Conservation (phyloP, 2,113 vertebrate genomes). For the Engraulis encrasicolus region DNA sequence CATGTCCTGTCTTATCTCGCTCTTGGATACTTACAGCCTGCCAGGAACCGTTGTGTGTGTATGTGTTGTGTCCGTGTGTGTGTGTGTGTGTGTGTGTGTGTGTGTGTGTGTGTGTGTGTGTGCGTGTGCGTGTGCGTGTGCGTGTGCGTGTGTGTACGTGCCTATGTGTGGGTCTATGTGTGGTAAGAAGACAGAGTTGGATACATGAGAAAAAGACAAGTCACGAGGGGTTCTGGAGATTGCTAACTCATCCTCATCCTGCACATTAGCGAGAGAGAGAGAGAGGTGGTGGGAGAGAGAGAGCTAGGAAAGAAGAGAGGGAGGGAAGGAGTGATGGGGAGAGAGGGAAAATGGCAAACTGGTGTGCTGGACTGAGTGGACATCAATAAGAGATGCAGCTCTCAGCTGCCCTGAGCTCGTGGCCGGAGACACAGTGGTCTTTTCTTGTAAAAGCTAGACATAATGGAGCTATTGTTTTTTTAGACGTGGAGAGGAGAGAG, state of each 20-base stretch:
- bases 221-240: neutral
- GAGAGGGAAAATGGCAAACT: neutral
- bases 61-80: too few species aligned
- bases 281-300: neutral
- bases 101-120: neutral
- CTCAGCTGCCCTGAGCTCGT: slow-evolving; percentile 33
- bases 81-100: neutral
- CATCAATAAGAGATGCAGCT: slow-evolving; percentile 39
- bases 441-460: neutral
- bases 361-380: neutral
- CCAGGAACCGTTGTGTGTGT: neutral
- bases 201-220: neutral
- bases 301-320: neutral
- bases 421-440: slow-evolving; percentile 9
- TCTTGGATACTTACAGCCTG: slow-evolving; percentile 27
- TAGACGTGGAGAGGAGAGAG: neutral
- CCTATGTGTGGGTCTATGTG: neutral
- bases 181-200: neutral
- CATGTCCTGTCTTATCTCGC: slow-evolving; percentile 36
- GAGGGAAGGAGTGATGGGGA: neutral
- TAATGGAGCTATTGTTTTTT: slow-evolving; percentile 27
- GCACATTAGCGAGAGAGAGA: neutral
- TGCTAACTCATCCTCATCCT: neutral
- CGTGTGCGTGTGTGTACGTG: neutral
- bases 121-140: too few species aligned